Conservation (phyloP, 2,888 invertebrate genomes). For the Caenorhabditis imperialis region DNA sequence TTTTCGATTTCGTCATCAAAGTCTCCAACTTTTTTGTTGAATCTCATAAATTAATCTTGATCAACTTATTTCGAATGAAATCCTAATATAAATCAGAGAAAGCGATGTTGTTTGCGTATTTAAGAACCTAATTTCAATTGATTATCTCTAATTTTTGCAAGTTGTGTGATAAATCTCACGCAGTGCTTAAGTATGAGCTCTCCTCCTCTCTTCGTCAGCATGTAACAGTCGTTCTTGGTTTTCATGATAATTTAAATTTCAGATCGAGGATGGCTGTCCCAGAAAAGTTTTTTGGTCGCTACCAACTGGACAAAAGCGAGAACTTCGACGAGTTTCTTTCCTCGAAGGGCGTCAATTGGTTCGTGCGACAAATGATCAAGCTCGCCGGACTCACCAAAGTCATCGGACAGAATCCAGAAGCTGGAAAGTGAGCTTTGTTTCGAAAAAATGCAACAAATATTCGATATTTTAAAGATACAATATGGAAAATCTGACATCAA, state of each 20-base stretch:
- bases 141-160: no score
- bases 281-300: constrained; percentile 72
- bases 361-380: constrained; percentile 71
- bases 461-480: constrained; percentile 61
- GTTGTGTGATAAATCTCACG: no score
- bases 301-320: constrained; percentile 73
- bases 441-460: neutral
- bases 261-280: constrained; percentile 60
- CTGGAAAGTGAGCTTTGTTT: constrained; percentile 50
- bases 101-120: no score
- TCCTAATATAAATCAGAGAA: no score
- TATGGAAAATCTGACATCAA: constrained; percentile 72
- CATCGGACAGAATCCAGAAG: constrained; percentile 50
- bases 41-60: no score
- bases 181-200: no score
- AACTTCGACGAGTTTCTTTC: constrained; percentile 77
- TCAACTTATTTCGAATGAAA: no score
- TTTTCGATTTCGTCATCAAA: no score
- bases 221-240: no score
- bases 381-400: constrained; percentile 73
- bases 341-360: constrained; percentile 70
- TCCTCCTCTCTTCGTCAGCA: no score
- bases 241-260: constrained; percentile 15
- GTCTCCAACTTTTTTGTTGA: no score
- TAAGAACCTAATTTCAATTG: no score